Evolutionary conservation across 23 tunicate species (phyloP), one percentile per base, ranked within the genome.

Genomic region (Clavelina lepadiformis): DNA sequence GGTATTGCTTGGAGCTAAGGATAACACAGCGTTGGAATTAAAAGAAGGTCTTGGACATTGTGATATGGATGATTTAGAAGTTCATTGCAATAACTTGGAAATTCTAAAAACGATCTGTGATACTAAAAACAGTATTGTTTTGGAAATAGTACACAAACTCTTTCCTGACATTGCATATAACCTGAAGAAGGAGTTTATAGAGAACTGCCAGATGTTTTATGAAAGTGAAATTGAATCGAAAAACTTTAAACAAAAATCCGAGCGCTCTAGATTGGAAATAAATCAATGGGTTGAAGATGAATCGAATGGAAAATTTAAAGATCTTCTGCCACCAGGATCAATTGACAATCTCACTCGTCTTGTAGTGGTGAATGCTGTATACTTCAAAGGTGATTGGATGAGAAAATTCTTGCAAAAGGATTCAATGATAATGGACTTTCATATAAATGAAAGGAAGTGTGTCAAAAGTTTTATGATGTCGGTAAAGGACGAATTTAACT

Each of bases 381-480:
- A 79, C 44, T 79, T 79, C 61, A 79, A 71, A 71, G 85, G 85
- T 29, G 55, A 58, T 22, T 79, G 85, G 85, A 24, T 33, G 32
- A 67, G 59, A 18, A 63, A 57, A 63, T 79, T 79, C 35, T 3
- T 56, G 15, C n/a, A 57, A 4, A 18, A 2, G 5, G 23, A 0
- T 0, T 70, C 85, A n/a, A 31, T 18, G 8, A 50, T 29, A 19
- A 4, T 8, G 28, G 62, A 69, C 57, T 79, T 79, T 34, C 38
- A 72, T 36, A 2, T 49, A 28, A 4, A 28, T 4, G 69, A 71
- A 31, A 33, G 35, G 0, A 38, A 58, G 22, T 35, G 1, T 27
- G 33, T 0, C 5, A 70, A 79, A 47, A 70, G 58, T 0, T 26
- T 25, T 11, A 68, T 79, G 70, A 77, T 77, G 83, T 34, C 55